These are phyloP conservation scores for Podocnemis expansa DNA, from an alignment of 2,113 vertebrate species.

Conservation along the genomic window DNA sequence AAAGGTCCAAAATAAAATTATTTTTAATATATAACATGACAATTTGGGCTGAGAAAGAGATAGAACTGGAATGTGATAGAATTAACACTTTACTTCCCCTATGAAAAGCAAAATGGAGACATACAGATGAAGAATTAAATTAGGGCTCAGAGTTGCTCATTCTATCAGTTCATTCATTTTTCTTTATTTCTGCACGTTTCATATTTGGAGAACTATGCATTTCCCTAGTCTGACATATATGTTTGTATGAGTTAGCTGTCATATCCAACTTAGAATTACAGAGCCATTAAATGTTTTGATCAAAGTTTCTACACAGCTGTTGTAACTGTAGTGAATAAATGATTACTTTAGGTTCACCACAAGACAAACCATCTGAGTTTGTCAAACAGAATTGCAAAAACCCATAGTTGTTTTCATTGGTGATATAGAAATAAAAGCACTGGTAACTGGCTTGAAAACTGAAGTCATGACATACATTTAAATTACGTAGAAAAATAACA, in stretches of 20 bases:
- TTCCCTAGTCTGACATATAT: not conserved
- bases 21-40: not conserved
- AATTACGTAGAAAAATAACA: not conserved
- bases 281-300: not conserved
- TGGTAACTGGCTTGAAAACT: not conserved
- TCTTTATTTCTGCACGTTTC: conserved; percentile 12
- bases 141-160: not conserved
- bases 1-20: not conserved
- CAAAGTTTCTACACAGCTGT: conserved; percentile 11
- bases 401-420: not conserved
- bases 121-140: not conserved
- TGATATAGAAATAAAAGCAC: not conserved
- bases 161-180: not conserved
- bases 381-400: not conserved
- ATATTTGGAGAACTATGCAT: not conserved
- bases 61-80: not conserved
- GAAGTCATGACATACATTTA: not conserved
- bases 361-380: not conserved
- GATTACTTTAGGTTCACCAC: not conserved
- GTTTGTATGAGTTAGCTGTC: not conserved
- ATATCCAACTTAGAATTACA: not conserved
- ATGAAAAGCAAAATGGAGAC: not conserved
- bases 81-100: not conserved
- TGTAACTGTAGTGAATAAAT: not conserved
- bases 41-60: not conserved